Conservation (phyloP, 2,113 vertebrate genomes). For the Ailurus styani region DNA sequence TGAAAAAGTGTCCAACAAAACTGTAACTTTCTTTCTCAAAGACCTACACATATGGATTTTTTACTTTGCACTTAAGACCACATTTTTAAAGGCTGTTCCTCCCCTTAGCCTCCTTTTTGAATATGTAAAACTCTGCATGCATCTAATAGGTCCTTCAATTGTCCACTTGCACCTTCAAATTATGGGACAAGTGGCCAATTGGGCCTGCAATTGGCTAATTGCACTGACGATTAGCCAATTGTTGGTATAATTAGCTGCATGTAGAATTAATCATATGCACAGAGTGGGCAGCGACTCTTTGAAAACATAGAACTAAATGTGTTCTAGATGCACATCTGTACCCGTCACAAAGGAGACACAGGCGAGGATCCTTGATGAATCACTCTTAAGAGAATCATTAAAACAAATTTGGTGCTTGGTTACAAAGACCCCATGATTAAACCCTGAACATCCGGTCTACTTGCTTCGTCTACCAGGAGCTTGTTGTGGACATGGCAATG, state of each 20-base stretch:
- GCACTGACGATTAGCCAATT: slow-evolving; percentile 72
- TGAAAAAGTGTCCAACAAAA: not conserved
- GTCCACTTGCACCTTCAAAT: slow-evolving; percentile 76
- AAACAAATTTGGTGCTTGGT: not conserved
- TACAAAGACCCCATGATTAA: not conserved
- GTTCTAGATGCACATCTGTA: slow-evolving; percentile 68
- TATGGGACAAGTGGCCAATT: slow-evolving; percentile 77
- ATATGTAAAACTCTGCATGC: slow-evolving; percentile 62
- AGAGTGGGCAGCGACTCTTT: slow-evolving; percentile 62
- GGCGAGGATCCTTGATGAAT: slow-evolving; percentile 19
- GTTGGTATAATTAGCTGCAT: slow-evolving; percentile 67
- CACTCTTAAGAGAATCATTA: slow-evolving; percentile 46
- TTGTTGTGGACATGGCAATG: not conserved
- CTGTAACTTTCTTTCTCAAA: not conserved
- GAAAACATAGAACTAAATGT: slow-evolving; percentile 50
- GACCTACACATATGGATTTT: not conserved
- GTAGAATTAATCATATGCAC: slow-evolving; percentile 69
- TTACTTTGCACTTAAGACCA: not conserved
- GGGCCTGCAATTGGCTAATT: slow-evolving; percentile 77
- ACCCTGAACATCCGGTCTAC: not conserved
- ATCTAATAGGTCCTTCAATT: slow-evolving; percentile 68
- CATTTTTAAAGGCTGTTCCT: not conserved
- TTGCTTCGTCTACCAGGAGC: not conserved
- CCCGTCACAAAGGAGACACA: slow-evolving; percentile 48
- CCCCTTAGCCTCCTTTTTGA: slow-evolving; percentile 36